These are phyloP conservation scores for Anarsia innoxiella DNA, from an alignment of 2,888 invertebrate genomes.

Conservation along the genomic window DNA sequence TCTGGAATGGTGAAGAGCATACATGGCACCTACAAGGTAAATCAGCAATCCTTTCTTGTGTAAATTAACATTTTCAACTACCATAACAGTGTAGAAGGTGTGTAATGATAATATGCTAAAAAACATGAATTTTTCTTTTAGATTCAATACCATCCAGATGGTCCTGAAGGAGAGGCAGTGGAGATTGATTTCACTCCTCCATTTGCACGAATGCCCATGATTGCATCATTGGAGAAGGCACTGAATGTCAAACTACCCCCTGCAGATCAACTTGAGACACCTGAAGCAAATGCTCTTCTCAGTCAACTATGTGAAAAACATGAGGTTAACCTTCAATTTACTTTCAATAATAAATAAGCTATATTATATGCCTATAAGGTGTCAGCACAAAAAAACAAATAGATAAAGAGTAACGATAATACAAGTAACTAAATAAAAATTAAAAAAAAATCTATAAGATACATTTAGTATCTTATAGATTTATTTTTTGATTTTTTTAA, in stretches of 20 bases:
- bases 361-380: neutral
- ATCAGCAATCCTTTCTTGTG: no score
- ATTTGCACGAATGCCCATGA: conserved; percentile 94
- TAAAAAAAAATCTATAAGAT: no score
- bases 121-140: conserved; percentile 22
- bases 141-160: conserved; percentile 92
- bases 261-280: conserved; percentile 78
- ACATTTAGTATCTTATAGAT: no score
- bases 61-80: no score
- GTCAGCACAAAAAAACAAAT: no score
- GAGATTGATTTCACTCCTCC: conserved; percentile 99
- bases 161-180: conserved; percentile 84
- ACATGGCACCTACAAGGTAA: conserved; percentile 91
- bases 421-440: no score
- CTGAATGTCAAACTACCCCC: conserved; percentile 85
- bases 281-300: conserved; percentile 84
- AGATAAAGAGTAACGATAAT: no score
- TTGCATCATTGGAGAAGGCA: conserved; percentile 89
- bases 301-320: conserved; percentile 87
- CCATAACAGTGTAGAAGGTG: no score
- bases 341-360: neutral
- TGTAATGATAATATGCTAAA: no score
- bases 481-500: no score
- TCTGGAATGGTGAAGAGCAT: conserved; percentile 96
- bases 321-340: conserved; percentile 36